These are phyloP conservation scores for Pangasianodon gigas DNA, from an alignment of 2,113 vertebrate genomes.

Conservation along the genomic window DNA sequence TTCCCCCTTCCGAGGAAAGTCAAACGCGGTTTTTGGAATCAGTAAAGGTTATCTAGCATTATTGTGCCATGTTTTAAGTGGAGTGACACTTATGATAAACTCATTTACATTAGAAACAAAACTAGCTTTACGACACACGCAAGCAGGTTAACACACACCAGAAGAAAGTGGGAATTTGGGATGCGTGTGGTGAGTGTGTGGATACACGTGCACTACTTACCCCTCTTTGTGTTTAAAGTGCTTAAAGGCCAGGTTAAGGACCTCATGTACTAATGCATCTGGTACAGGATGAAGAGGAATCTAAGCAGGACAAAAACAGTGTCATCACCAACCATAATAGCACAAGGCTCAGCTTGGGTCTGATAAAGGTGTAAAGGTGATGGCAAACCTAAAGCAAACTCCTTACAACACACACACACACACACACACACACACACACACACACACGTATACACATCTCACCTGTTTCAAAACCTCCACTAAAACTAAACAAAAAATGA, in stretches of 20 bases:
- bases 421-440: neutral
- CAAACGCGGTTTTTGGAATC: no score
- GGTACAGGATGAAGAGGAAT: conserved; percentile 97
- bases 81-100: neutral
- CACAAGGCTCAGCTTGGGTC: neutral
- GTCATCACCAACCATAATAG: neutral
- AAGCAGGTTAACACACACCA: neutral
- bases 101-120: neutral
- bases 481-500: conserved; percentile 97
- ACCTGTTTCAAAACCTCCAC: conserved; percentile 99
- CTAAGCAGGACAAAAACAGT: conserved; percentile 69
- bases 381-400: neutral
- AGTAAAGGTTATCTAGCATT: no score
- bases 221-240: conserved; percentile 99
- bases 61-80: neutral
- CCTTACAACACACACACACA: neutral
- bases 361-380: neutral
- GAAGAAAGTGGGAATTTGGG: neutral
- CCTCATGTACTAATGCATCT: conserved; percentile 94
- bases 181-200: neutral
- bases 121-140: neutral
- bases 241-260: conserved; percentile 96
- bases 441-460: neutral
- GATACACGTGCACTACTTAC: conserved; percentile 67
- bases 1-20: no score